Percentiles rank a stretch among this genome's conserved stretches.
Conservation (phyloP, 2,113 vertebrate genomes). For the Butastur rufipennis region DNA sequence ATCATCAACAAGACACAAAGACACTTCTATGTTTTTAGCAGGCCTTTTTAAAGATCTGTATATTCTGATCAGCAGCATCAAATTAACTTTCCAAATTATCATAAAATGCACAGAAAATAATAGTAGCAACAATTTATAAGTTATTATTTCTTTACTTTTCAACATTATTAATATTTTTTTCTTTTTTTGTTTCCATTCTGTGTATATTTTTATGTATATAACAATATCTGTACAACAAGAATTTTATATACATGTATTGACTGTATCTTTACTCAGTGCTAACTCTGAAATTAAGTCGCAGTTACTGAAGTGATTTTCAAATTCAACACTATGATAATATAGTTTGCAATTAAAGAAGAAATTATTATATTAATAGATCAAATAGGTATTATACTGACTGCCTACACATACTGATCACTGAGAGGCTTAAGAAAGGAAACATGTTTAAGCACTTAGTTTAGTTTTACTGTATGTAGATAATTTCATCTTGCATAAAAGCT, state of each 20-base stretch:
- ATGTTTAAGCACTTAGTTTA: not conserved
- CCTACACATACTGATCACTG: not conserved
- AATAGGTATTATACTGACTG: not conserved
- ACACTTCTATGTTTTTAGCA: not conserved
- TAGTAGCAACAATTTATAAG: not conserved
- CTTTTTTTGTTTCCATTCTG: not conserved
- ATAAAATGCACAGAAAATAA: not conserved
- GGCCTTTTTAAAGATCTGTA: not conserved
- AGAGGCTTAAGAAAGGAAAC: not conserved
- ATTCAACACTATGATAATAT: not conserved
- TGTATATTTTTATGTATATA: not conserved
- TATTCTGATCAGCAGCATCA: not conserved
- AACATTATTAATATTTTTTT: not conserved
- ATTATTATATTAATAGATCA: not conserved
- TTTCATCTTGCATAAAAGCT: not conserved
- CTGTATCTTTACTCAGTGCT: not conserved
- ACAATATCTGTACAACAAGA: not conserved
- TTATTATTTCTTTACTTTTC: not conserved
- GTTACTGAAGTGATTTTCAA: not conserved
- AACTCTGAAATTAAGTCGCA: not conserved
- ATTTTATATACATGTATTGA: not conserved
- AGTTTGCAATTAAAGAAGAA: not conserved
- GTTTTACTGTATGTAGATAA: not conserved
- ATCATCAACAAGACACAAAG: not conserved
- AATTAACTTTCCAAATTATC: not conserved